Base-by-base conservation (phyloP, 2,888 invertebrate species). In the Amphipoea oculea region DNA sequence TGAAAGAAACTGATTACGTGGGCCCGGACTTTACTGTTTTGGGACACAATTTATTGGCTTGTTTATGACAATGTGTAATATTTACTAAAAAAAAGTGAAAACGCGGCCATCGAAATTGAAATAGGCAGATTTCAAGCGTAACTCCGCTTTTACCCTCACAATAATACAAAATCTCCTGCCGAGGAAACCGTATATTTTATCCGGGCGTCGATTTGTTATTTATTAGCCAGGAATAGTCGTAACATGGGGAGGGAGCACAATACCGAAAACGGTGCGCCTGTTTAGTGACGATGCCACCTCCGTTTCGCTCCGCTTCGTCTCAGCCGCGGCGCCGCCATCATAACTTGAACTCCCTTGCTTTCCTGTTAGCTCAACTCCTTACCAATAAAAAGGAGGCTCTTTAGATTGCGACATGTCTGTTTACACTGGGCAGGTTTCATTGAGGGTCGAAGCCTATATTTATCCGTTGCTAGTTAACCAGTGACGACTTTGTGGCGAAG, bases 181-280 rank as follows among this genome's bases (percentile, higher is more conserved):
- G 92, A 94, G 94, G 94, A 94, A 95, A 94, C 94, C 93, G 95
- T 96, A 94, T 95, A 96, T 96, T 95, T 96, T 96, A 95, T 95
- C 94, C 94, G 93, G 94, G 95, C 95, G 95, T 95, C 96, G 96
- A 96, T 96, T 96, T 96, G 96, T 96, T 96, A 96, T 96, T 96
- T 96, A 96, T 96, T 96, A 96, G 96, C 93, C 92, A 94, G 94
- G 95, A 95, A 96, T 95, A 96, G 96, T 96, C 94, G 96, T 95
- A 95, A 95, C 95, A 95, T 94, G 93, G 95, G 95, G 95, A 91
- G 94, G 92, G 94, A 93, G 93, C 92, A 95, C 95, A 96, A 95
- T 95, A 94, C 94, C 94, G 94, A 94, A 95, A 96, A 95, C 94
- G 95, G 95, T 96, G 94, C 94, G 94, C 94, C 95, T 96, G 95